These are phyloP conservation scores for Hemicordylus capensis DNA, from an alignment of 2,113 vertebrate genomes.

Conservation along the genomic window DNA sequence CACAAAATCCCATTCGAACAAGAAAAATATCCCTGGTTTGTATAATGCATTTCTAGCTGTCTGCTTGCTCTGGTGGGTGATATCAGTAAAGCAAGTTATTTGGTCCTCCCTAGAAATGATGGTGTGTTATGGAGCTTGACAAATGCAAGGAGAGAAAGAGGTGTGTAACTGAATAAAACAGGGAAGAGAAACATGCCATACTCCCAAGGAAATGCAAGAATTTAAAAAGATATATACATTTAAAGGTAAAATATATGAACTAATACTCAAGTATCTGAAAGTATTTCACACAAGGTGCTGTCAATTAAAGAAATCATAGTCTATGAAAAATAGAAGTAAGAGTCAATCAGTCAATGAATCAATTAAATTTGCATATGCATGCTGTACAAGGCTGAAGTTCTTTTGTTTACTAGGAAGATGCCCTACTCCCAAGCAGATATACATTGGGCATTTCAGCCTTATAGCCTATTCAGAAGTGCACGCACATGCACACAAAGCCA, in stretches of 20 bases:
- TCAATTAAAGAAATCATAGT: neutral
- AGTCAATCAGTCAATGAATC: too few relatives aligned
- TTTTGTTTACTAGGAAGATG: too few relatives aligned
- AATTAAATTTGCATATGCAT: too few relatives aligned
- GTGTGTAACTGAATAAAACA: conserved; percentile 15
- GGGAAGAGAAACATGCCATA: neutral
- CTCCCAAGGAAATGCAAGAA: neutral
- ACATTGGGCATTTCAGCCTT: too few relatives aligned
- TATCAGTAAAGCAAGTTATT: neutral
- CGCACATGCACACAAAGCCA: too few relatives aligned
- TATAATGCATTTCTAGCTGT: conserved; percentile 15
- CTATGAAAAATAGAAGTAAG: too few relatives aligned
- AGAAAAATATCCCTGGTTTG: conserved; percentile 17
- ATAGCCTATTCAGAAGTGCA: too few relatives aligned
- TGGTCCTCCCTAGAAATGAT: neutral
- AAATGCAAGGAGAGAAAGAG: conserved; percentile 9
- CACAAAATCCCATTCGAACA: conserved; percentile 17
- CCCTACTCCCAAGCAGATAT: too few relatives aligned
- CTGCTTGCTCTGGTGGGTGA: conserved; percentile 5
- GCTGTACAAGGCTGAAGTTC: too few relatives aligned
- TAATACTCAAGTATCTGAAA: neutral
- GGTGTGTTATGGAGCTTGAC: neutral
- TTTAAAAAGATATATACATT: conserved; percentile 12
- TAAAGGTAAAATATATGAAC: neutral
- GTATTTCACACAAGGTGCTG: neutral